Percentiles rank a stretch among this genome's conserved stretches.
Evolutionary conservation across 2,888 invertebrate genomes (phyloP).

Genomic region (Oasisia sp.): DNA sequence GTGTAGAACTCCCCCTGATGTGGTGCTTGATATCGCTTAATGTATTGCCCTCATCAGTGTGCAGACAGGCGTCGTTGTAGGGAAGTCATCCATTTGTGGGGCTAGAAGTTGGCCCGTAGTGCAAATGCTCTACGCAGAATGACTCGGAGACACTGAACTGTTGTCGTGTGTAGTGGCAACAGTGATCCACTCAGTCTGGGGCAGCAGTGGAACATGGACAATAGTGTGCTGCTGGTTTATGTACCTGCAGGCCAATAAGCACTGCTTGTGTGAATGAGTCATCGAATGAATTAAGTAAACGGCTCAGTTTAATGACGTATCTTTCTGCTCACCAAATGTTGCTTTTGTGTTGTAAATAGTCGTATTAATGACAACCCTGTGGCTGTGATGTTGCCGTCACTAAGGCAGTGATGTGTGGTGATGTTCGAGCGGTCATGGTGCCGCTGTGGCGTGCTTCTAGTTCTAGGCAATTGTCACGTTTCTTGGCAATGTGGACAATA

Average conservation of each 20-base stretch:
- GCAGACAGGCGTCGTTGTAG: not conserved
- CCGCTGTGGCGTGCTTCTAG: not conserved
- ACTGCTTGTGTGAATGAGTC: not conserved
- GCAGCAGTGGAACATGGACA: not conserved
- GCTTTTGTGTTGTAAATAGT: conserved; percentile 17
- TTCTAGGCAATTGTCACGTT: not conserved
- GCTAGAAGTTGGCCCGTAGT: not conserved
- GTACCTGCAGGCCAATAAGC: not conserved
- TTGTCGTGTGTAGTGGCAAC: not conserved
- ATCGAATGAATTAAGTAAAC: not conserved
- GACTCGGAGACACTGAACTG: not conserved
- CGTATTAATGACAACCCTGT: not conserved
- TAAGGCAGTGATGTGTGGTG: not conserved
- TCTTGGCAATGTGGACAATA: conserved; percentile 7
- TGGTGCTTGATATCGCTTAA: not conserved
- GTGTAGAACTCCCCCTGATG: not conserved
- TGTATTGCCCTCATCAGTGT: not conserved
- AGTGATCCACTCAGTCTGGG: not conserved
- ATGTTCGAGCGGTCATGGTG: not conserved
- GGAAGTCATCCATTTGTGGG: not conserved
- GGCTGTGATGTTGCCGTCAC: not conserved
- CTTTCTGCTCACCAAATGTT: not conserved
- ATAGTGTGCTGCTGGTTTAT: not conserved
- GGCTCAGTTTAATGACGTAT: not conserved
- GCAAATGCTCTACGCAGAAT: not conserved